Evolutionary conservation across 2,888 invertebrate species (phyloP).

Genomic region (Microdon myrmicae): DNA sequence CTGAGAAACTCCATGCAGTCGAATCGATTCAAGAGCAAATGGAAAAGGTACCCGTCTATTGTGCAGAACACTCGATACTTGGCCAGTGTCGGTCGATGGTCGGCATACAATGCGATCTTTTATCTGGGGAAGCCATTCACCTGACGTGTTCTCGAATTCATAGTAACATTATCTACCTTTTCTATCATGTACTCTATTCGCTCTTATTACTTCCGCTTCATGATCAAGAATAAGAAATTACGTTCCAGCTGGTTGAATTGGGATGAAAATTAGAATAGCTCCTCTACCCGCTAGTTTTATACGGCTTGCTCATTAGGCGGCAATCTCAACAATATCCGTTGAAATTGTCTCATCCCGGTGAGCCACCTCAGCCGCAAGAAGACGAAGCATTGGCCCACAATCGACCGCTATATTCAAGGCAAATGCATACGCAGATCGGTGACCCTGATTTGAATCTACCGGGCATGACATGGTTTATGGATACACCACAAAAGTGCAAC

Average conservation of each 20-base stretch:
- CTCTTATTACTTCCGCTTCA: constrained; percentile 47
- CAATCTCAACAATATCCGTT: constrained; percentile 6
- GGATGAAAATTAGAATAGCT: constrained; percentile 47
- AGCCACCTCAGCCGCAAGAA: constrained; percentile 12
- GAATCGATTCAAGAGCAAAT: too few relatives aligned
- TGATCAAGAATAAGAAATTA: constrained; percentile 42
- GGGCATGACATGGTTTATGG: constrained; percentile 46
- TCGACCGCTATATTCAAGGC: constrained; percentile 34
- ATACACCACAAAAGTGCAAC: too few relatives aligned
- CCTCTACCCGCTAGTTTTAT: constrained; percentile 34
- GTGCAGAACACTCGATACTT: constrained; percentile 20
- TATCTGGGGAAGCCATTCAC: constrained; percentile 39
- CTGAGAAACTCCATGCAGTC: too few relatives aligned
- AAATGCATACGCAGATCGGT: constrained; percentile 38
- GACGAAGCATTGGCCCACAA: constrained; percentile 10
- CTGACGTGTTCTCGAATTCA: constrained; percentile 26
- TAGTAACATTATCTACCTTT: constrained; percentile 33
- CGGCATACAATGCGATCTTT: constrained; percentile 30
- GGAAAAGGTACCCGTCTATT: too few relatives aligned
- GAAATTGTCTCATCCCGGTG: constrained; percentile 42
- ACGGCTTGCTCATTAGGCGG: constrained; percentile 22
- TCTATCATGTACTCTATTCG: constrained; percentile 3
- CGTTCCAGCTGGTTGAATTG: constrained; percentile 43
- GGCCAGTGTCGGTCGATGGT: neutral
- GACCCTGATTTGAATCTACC: constrained; percentile 45